Percentiles rank a stretch among this genome's conserved stretches.
phyloP scores from a whole-genome alignment of 2,113 vertebrate species.

The Coptodon rendalli region DNA sequence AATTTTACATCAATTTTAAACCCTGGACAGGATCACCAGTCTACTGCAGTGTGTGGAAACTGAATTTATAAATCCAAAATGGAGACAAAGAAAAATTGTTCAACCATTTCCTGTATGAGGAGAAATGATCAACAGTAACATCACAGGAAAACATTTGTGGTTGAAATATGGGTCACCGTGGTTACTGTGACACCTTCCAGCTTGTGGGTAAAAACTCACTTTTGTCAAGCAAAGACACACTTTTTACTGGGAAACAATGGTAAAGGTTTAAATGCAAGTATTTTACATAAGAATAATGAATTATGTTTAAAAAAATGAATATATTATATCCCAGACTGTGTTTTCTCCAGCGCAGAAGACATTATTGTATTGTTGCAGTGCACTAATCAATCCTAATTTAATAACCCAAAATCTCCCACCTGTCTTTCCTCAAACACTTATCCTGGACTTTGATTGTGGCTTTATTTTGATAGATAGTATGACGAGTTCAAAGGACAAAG shows the following conservation, averaged over 20 bases:
- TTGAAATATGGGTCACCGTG: background rate
- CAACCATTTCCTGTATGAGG: background rate
- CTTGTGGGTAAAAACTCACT: background rate
- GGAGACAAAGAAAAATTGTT: fast-evolving
- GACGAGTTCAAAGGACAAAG: background rate
- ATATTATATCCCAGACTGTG: background rate
- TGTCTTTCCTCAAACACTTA: background rate
- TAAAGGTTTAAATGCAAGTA: fast-evolving
- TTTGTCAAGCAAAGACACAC: background rate
- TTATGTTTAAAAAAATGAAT: background rate
- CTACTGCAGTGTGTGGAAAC: background rate
- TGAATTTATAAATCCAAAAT: background rate
- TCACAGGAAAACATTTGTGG: background rate
- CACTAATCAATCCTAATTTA: background rate
- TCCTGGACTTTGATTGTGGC: background rate
- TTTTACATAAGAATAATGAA: fast-evolving
- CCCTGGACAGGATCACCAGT: background rate
- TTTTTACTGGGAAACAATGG: fast-evolving
- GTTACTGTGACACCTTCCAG: background rate
- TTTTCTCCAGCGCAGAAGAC: background rate
- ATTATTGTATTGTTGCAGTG: background rate
- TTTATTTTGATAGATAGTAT: background rate
- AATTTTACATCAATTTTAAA: background rate
- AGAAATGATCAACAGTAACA: background rate
- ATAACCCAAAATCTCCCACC: fast-evolving